Percentiles rank a stretch among this genome's conserved stretches.
Evolutionary conservation across 2,888 invertebrate species (phyloP).

Genomic region (Acrocyrtus sp.): DNA sequence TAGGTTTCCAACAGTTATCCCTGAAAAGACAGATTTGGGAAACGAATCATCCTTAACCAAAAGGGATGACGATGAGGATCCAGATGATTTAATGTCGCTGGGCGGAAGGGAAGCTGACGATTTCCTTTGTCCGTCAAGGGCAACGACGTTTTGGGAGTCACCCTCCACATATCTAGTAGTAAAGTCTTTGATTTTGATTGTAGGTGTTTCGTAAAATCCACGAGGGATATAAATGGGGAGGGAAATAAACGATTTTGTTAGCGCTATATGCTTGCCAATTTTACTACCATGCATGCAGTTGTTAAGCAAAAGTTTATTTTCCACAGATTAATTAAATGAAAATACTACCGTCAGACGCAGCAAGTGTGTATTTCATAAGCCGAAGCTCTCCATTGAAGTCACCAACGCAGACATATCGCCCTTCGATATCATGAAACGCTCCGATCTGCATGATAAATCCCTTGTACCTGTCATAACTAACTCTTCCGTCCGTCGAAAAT

Average conservation of each 20-base stretch:
- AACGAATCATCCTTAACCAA: conserved; percentile 25
- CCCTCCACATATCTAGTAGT: conserved; percentile 38
- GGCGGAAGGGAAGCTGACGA: not conserved
- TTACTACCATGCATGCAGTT: conserved; percentile 38
- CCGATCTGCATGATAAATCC: conserved; percentile 21
- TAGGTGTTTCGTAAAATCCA: conserved; percentile 8
- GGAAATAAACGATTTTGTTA: not conserved
- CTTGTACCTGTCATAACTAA: conserved; percentile 23
- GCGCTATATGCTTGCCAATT: not conserved
- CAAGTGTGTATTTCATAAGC: conserved; percentile 35
- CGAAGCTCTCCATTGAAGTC: conserved; percentile 38
- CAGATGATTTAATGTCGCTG: conserved; percentile 3
- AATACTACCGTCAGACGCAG: conserved; percentile 14
- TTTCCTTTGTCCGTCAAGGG: conserved; percentile 30
- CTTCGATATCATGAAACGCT: conserved; percentile 22
- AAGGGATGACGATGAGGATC: conserved; percentile 7
- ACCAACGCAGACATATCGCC: conserved; percentile 41
- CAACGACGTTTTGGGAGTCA: conserved; percentile 28
- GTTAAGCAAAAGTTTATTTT: no score
- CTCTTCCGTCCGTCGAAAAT: conserved; percentile 16
- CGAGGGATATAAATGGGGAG: not conserved
- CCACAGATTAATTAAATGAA: no score
- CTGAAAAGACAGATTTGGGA: conserved; percentile 20
- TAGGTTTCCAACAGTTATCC: conserved; percentile 12
- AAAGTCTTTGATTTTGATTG: no score